phyloP scores from a whole-genome alignment of 2,113 vertebrate species.

The Fregetta grallaria region DNA sequence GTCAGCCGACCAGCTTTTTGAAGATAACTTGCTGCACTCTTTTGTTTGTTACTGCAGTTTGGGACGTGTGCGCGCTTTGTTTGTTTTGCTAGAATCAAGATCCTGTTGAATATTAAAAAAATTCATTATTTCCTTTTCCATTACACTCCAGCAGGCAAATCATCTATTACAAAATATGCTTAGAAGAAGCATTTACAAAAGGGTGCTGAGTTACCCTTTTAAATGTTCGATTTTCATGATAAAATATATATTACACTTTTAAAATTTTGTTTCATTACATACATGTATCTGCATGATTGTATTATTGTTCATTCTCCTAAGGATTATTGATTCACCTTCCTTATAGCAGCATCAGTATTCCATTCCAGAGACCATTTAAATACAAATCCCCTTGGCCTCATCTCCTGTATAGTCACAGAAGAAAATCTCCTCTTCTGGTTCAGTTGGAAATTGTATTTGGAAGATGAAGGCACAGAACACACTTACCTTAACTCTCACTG shows the following conservation, averaged over 20 bases:
- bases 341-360: neutral
- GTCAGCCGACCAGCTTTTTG: neutral
- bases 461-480: neutral
- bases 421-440: neutral
- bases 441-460: neutral
- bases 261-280: neutral
- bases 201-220: neutral
- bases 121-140: neutral
- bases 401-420: neutral
- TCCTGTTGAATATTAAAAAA: neutral
- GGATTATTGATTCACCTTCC: neutral
- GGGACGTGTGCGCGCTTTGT: neutral
- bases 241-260: neutral
- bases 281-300: neutral
- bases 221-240: neutral
- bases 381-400: neutral
- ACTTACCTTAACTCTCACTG: neutral
- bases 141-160: neutral
- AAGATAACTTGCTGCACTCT: neutral
- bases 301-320: neutral
- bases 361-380: neutral
- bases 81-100: constrained; percentile 2
- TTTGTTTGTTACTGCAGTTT: neutral
- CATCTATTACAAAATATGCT: neutral
- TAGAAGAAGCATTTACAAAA: neutral